Evolutionary conservation across 2,888 invertebrate species (phyloP).

Genomic region (Caenorhabditis sp.): DNA sequence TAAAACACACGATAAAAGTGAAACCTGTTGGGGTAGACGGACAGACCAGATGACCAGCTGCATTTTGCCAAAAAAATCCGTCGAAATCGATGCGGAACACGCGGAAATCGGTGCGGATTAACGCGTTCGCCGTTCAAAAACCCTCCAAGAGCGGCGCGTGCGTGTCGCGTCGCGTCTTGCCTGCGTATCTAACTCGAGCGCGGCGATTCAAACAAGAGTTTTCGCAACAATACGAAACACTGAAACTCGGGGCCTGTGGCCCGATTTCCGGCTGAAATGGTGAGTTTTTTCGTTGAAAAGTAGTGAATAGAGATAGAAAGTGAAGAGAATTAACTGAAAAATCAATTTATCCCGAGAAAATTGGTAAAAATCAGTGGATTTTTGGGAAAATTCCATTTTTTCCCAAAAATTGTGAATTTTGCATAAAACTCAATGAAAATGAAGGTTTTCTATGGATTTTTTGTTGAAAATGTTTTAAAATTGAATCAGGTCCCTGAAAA

Average conservation of each 20-base stretch:
- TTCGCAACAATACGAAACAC: background rate
- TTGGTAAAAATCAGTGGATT: background rate
- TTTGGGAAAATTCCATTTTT: constrained; percentile 1
- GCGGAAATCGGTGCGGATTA: background rate
- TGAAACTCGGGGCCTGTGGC: background rate
- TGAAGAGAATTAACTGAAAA: background rate
- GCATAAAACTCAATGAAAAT: too few species aligned
- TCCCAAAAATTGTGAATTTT: background rate
- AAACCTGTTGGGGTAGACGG: too few species aligned
- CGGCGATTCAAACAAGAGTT: constrained; percentile 42
- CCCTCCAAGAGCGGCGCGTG: too few species aligned
- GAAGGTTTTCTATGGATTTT: too few species aligned
- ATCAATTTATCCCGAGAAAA: background rate
- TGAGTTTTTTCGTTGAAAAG: constrained; percentile 18
- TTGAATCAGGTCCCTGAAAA: too few species aligned
- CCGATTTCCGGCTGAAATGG: constrained; percentile 4
- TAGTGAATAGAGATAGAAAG: background rate
- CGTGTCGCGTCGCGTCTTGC: constrained; percentile 42
- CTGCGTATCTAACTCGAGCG: constrained; percentile 40
- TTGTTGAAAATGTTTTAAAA: too few species aligned
- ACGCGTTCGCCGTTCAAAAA: constrained; percentile 1
- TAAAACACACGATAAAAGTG: background rate
- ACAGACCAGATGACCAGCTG: too few species aligned
- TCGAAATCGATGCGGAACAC: background rate
- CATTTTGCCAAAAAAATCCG: background rate